These are phyloP conservation scores for Ctenopoma kingsleyae DNA, from an alignment of 2,797 vertebrate genomes.

Conservation along the genomic window DNA sequence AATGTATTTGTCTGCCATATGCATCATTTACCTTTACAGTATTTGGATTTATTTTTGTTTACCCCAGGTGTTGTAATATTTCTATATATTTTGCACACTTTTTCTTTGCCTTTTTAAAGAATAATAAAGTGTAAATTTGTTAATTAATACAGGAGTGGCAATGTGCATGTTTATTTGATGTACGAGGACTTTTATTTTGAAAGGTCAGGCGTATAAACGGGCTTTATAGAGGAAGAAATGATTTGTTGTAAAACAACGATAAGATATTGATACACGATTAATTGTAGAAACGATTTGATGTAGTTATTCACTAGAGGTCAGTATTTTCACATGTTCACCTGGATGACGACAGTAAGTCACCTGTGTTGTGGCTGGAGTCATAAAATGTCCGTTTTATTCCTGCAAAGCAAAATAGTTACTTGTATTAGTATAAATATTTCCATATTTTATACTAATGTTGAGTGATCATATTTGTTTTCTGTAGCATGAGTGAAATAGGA, in stretches of 20 bases:
- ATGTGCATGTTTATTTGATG: slow-evolving; percentile 16
- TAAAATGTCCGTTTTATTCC: too few species aligned
- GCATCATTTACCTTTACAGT: slow-evolving; percentile 43
- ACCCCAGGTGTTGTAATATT: slow-evolving; percentile 59
- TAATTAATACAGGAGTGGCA: slow-evolving; percentile 48
- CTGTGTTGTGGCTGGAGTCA: background rate
- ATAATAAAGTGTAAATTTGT: slow-evolving; percentile 72
- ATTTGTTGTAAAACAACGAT: background rate
- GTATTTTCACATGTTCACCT: background rate
- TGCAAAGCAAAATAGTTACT: background rate
- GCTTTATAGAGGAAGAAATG: background rate
- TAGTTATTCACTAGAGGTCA: slow-evolving; percentile 20
- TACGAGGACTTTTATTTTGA: slow-evolving; percentile 1
- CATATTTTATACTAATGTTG: background rate
- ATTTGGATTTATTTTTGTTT: slow-evolving; percentile 51
- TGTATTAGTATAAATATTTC: background rate
- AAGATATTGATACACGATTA: background rate
- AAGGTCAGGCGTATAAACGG: background rate
- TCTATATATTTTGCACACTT: slow-evolving; percentile 64
- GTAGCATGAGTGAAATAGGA: background rate
- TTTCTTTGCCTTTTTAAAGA: slow-evolving; percentile 74
- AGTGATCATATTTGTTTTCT: background rate
- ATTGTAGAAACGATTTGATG: background rate
- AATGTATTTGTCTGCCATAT: slow-evolving; percentile 43
- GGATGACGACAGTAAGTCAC: slow-evolving; percentile 1